A percentile compares a stretch with the other conserved stretches of the same genome.
phyloP scores from a whole-genome alignment of 2,888 invertebrate genomes.

The Amphiduros pacificus region DNA sequence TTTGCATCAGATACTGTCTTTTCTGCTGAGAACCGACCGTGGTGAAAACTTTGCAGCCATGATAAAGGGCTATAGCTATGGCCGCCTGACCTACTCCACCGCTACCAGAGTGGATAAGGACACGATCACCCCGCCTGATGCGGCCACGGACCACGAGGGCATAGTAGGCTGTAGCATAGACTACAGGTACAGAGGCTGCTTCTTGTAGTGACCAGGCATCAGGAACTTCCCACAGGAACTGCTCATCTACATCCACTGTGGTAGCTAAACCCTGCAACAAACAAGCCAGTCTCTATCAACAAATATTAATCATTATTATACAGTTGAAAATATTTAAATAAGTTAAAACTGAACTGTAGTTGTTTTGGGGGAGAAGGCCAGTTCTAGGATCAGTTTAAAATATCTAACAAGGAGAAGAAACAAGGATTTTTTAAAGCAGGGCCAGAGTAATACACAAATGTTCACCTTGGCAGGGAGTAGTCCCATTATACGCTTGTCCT shows the following conservation, averaged over 20 bases:
- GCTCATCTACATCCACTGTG: conserved; percentile 79
- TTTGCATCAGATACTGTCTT: conserved; percentile 79
- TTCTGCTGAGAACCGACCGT: conserved; percentile 87
- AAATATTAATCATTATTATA: too few species aligned
- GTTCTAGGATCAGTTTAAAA: background rate
- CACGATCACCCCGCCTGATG: conserved; percentile 78
- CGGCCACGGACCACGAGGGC: conserved; percentile 86
- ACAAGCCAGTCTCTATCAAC: background rate
- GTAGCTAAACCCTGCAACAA: conserved; percentile 71
- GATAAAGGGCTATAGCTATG: conserved; percentile 86
- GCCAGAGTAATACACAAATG: background rate
- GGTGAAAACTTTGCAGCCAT: conserved; percentile 87
- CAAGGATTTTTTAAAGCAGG: background rate
- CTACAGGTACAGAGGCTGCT: conserved; percentile 93
- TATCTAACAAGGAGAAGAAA: too few species aligned
- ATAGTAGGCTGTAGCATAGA: conserved; percentile 86
- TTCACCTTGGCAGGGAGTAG: conserved; percentile 55
- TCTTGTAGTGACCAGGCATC: conserved; percentile 85
- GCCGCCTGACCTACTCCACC: conserved; percentile 98
- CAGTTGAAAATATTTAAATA: too few species aligned
- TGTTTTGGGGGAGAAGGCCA: too few species aligned
- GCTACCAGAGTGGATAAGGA: conserved; percentile 92
- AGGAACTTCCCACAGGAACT: conserved; percentile 79
- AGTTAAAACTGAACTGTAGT: too few species aligned
- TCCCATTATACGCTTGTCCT: conserved; percentile 56